phyloP scores from a whole-genome alignment of 30 jellyfish, hydroid and myxozoan genomes.

The Hydractinia symbiolongicarpus region DNA sequence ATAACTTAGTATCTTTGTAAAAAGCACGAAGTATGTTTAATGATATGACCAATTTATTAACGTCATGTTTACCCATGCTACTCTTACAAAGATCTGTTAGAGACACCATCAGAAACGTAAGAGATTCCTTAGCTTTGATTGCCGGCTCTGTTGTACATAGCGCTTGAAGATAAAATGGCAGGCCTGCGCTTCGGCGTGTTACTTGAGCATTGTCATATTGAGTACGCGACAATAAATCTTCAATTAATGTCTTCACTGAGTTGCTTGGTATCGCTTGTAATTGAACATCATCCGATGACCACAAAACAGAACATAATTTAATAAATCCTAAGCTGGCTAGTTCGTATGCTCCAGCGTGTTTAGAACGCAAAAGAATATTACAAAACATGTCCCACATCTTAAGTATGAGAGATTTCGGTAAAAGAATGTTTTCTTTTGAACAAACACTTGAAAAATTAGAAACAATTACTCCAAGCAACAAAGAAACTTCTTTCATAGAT shows the following conservation, averaged over 20 bases:
- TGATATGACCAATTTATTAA: slow-evolving; percentile 34
- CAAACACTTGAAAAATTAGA: slow-evolving; percentile 26
- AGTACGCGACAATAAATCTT: slow-evolving; percentile 23
- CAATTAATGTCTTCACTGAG: slow-evolving; percentile 42
- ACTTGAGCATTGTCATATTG: slow-evolving; percentile 34
- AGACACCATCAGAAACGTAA: slow-evolving; percentile 43
- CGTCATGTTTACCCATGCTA: slow-evolving; percentile 9
- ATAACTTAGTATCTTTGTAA: slow-evolving; percentile 65
- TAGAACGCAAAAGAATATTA: slow-evolving; percentile 57
- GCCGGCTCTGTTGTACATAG: slow-evolving; percentile 78
- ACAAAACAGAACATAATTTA: slow-evolving; percentile 54
- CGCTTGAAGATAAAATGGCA: slow-evolving; percentile 77
- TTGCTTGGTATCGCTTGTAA: slow-evolving; percentile 37
- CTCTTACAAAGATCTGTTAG: slow-evolving; percentile 3
- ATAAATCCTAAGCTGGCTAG: slow-evolving; percentile 79
- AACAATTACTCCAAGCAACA: slow-evolving; percentile 60
- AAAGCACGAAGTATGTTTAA: slow-evolving; percentile 68
- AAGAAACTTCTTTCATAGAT: slow-evolving; percentile 80
- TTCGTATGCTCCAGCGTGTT: slow-evolving; percentile 90
- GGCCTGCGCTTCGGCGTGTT: slow-evolving; percentile 91
- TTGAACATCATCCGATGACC: slow-evolving; percentile 38
- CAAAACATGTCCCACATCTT: slow-evolving; percentile 56
- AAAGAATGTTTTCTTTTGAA: neutral
- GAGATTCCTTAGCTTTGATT: slow-evolving; percentile 37
- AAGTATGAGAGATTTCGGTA: slow-evolving; percentile 28